Conservation (phyloP, 2,888 invertebrate species). For the Coremacera marginata region DNA sequence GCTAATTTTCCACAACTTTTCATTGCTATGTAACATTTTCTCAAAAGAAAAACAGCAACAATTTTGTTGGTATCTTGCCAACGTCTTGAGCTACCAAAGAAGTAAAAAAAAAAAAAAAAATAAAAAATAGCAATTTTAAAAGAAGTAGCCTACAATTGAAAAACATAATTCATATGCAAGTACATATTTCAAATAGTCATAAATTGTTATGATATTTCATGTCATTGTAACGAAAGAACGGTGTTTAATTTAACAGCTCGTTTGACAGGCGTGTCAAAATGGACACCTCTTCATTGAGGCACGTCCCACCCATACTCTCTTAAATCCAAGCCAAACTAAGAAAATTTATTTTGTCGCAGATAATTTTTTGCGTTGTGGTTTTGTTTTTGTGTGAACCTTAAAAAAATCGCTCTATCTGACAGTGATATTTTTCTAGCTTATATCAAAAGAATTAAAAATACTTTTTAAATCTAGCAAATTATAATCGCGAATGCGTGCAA, state of each 20-base stretch:
- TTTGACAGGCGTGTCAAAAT: slow-evolving; percentile 33
- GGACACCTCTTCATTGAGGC: slow-evolving; percentile 19
- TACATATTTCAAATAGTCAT: not conserved
- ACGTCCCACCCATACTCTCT: not conserved
- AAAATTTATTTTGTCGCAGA: not conserved
- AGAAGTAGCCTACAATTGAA: not conserved
- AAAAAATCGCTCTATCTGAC: not conserved
- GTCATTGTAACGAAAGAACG: not conserved
- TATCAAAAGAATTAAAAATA: slow-evolving; percentile 7
- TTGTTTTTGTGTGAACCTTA: not conserved
- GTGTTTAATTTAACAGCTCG: slow-evolving; percentile 35
- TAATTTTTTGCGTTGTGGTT: not conserved
- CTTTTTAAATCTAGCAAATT: slow-evolving; percentile 25
- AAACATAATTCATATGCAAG: not conserved
- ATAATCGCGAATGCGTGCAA: slow-evolving; percentile 19
- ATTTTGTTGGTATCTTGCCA: too few relatives aligned
- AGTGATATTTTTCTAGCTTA: not conserved
- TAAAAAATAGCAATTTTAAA: not conserved
- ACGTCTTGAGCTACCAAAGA: too few relatives aligned
- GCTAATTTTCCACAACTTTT: slow-evolving; percentile 2
- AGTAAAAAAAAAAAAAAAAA: not conserved
- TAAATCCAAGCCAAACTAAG: not conserved
- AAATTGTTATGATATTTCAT: not conserved
- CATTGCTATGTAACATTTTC: not conserved
- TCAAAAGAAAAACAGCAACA: not conserved